phyloP scores from a whole-genome alignment of 2,113 vertebrate genomes.

The Vulpes vulpes region DNA sequence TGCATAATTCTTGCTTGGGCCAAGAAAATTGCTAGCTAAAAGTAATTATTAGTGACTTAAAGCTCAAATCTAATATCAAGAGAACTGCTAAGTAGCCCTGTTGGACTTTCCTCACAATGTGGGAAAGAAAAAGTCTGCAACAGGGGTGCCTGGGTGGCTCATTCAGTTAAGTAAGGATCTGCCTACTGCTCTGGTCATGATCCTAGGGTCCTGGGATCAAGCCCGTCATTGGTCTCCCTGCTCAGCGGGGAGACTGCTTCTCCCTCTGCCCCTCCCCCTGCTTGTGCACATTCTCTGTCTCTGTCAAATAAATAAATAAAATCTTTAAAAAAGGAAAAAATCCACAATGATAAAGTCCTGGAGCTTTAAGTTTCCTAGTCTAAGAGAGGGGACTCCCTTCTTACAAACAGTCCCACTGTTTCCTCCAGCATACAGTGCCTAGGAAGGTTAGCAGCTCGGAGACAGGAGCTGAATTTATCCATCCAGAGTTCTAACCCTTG shows the following conservation, averaged over 20 bases:
- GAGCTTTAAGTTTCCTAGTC: background rate
- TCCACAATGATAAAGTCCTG: background rate
- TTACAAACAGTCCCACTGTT: background rate
- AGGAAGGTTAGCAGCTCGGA: background rate
- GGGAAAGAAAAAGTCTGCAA: too few species aligned
- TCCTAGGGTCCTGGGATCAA: too few species aligned
- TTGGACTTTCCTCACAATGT: too few species aligned
- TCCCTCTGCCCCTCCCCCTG: too few species aligned
- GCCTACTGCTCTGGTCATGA: too few species aligned
- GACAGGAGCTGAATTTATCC: background rate
- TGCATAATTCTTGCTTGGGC: background rate
- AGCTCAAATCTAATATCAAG: background rate
- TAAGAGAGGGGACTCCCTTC: background rate
- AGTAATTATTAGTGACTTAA: background rate
- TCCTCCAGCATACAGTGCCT: background rate
- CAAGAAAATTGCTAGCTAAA: background rate
- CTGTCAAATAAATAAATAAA: too few species aligned
- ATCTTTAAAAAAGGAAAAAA: background rate
- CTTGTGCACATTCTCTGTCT: too few species aligned
- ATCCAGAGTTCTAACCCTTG: background rate
- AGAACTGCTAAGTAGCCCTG: too few species aligned
- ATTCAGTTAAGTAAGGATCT: too few species aligned
- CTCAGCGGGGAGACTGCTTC: too few species aligned
- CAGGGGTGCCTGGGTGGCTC: too few species aligned
- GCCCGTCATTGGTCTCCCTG: too few species aligned